phyloP scores from a whole-genome alignment of 2,113 vertebrate genomes.

The Pipra filicauda region DNA sequence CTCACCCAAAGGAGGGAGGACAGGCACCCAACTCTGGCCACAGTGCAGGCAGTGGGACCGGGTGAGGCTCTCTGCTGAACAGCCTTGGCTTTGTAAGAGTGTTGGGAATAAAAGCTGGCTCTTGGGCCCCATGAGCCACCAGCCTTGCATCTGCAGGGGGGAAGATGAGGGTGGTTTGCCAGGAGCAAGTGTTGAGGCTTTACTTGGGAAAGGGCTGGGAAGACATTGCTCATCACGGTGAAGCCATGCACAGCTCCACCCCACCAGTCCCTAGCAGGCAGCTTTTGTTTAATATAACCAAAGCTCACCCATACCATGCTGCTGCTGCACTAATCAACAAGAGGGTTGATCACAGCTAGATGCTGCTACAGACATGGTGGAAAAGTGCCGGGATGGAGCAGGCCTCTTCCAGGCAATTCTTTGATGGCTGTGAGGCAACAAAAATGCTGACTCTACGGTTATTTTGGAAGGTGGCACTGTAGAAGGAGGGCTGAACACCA shows the following conservation, averaged over 20 bases:
- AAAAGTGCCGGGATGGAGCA: not conserved
- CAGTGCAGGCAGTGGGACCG: accelerated
- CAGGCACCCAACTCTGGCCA: not conserved
- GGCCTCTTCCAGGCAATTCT: not conserved
- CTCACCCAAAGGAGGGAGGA: not conserved
- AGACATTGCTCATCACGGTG: not conserved
- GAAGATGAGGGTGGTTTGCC: accelerated
- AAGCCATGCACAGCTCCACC: not conserved
- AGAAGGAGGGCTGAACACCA: not conserved
- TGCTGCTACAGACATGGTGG: accelerated
- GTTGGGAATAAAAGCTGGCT: not conserved
- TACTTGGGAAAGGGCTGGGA: not conserved
- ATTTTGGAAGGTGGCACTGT: not conserved
- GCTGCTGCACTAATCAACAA: not conserved
- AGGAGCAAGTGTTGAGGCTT: not conserved
- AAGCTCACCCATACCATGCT: accelerated
- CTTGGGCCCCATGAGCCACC: accelerated
- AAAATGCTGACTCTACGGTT: not conserved
- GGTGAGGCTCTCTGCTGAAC: not conserved
- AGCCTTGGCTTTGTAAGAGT: not conserved
- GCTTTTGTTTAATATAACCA: not conserved
- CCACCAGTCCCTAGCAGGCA: not conserved
- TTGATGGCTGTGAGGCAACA: not conserved
- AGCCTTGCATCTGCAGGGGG: accelerated
- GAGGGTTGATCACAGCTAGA: not conserved